These are phyloP conservation scores for Taurulus bubalis DNA, from an alignment of 2,113 vertebrate genomes.

Conservation along the genomic window DNA sequence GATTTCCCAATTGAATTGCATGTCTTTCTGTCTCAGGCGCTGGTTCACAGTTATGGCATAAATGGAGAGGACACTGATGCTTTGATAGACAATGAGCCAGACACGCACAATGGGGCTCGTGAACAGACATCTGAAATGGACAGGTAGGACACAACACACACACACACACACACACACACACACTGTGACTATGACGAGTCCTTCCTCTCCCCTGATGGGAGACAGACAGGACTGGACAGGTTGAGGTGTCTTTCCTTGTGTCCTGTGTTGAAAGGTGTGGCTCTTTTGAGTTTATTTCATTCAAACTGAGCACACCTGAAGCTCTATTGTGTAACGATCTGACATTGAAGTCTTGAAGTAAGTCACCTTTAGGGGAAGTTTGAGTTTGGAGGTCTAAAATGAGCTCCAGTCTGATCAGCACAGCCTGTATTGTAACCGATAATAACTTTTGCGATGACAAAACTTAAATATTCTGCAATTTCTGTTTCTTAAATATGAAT, in stretches of 20 bases:
- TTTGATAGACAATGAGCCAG: conserved; percentile 82
- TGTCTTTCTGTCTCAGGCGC: conserved; percentile 79
- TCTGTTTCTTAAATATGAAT: background rate
- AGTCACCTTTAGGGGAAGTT: conserved; percentile 8
- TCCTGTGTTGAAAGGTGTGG: conserved; percentile 19
- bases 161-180: background rate
- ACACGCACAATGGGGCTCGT: conserved; percentile 81
- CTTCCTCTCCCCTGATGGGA: background rate
- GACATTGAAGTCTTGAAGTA: background rate
- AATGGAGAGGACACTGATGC: conserved; percentile 81
- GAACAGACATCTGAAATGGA: conserved; percentile 64
- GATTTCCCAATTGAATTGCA: background rate
- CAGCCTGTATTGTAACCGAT: background rate
- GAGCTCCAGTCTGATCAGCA: background rate
- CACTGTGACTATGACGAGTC: background rate
- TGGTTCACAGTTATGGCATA: conserved; percentile 83
- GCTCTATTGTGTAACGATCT: conserved; percentile 7
- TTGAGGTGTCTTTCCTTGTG: conserved; percentile 16
- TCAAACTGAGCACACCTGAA: conserved; percentile 19
- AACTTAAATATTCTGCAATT: background rate
- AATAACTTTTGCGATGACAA: background rate
- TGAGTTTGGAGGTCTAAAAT: background rate
- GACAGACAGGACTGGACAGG: conserved; percentile 19
- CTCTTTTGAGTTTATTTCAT: conserved; percentile 13
- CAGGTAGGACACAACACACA: conserved; percentile 76